Evolutionary conservation across 2,888 invertebrate species (phyloP).

Genomic region (Spicauda simplicius): DNA sequence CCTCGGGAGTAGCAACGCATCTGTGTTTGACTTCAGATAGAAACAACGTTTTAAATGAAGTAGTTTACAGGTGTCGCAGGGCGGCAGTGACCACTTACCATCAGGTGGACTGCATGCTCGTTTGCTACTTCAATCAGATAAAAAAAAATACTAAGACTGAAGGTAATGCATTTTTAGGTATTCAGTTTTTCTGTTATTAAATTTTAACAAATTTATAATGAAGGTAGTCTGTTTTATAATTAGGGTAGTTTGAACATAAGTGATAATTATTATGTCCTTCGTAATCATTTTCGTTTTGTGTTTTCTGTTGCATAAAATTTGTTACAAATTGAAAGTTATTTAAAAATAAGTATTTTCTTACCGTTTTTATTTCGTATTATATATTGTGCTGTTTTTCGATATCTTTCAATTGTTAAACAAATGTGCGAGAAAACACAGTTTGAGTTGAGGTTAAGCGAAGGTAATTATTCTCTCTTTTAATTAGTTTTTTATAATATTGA

Average conservation of each 20-base stretch:
- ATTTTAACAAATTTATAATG: neutral
- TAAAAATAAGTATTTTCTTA: neutral
- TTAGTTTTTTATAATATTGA: too few species aligned
- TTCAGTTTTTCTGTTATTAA: too few species aligned
- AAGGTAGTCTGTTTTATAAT: neutral
- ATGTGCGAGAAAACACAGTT: slow-evolving; percentile 48
- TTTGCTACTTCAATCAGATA: too few species aligned
- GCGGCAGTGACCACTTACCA: too few species aligned
- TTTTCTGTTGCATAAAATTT: slow-evolving; percentile 44
- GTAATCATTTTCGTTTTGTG: slow-evolving; percentile 16
- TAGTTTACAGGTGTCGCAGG: too few species aligned
- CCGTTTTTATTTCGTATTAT: neutral
- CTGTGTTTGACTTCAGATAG: too few species aligned
- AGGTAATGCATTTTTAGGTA: too few species aligned
- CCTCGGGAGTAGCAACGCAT: too few species aligned
- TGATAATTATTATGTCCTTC: neutral
- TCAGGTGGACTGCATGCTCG: too few species aligned
- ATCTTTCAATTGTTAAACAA: slow-evolving; percentile 41
- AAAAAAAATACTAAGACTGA: too few species aligned
- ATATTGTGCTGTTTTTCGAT: slow-evolving; percentile 14
- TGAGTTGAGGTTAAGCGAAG: slow-evolving; percentile 34
- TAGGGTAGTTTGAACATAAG: neutral
- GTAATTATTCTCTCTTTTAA: slow-evolving; percentile 19
- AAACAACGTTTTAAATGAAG: too few species aligned
- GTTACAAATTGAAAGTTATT: slow-evolving; percentile 43